Base-by-base conservation (phyloP, 1,140 invertebrate species). In the Pseudomyrmex gracilis region DNA sequence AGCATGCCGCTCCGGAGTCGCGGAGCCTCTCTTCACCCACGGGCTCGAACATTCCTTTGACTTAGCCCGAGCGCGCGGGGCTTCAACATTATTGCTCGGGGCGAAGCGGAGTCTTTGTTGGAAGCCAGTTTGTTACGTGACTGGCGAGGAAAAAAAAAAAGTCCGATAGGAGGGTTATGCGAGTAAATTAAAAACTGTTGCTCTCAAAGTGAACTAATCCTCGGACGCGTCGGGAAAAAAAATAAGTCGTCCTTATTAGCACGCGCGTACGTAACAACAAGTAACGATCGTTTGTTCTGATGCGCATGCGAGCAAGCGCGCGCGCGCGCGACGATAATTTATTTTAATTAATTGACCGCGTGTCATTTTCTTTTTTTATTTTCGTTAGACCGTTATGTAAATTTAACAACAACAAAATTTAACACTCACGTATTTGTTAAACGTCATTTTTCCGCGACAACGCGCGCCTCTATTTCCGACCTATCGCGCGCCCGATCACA, bases 21-120 rank as follows among this genome's bases (percentile, higher is more conserved):
- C 34, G 34, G 34, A 60, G 76, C 51, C 12, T 9, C 70, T 82
- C 60, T 82, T 82, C 60, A 58, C 76, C 55, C 47, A 45, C 43
- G 61, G 34, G 47, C 49, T 68, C 15, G 51, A 86, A 68, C 55
- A 82, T 86, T 73, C 77, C 77, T 85, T 87, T 86, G 85, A 87
- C 70, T 86, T 43, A 73, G 24, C 43, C 55, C 34, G 34, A 34
- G 34, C 34, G 34, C 34, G 34, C 34, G 34, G 61, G n/a, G 68
- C 49, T 82, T 58, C 67, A 67, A 82, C 84, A 82, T 86, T 73
- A 64, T 70, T 45, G 85, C 84, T 55, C 43, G 53, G 34, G 70
- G 84, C 53, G n/a, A 10, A 43, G 7, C 17, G 34, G 34, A 51
- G 68, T 73, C 70, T 82, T 86, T 73, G 85, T 76, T 47, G 49